Evolutionary conservation across 2,888 invertebrate species (phyloP).

Genomic region (Pollenia griseotomentosa): DNA sequence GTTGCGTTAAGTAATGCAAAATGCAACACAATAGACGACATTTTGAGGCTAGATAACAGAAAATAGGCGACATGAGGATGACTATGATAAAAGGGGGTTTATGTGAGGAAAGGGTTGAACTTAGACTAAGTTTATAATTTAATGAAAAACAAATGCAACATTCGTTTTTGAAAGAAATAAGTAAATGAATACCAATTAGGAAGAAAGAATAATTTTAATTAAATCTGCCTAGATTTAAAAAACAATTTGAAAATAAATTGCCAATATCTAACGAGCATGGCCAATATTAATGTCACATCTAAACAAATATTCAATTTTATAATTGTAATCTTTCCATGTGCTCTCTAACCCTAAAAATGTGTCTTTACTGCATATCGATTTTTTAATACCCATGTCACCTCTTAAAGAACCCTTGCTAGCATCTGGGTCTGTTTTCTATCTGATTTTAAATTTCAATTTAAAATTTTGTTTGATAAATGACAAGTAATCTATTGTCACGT

Average conservation of each 20-base stretch:
- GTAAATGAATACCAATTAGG: no score
- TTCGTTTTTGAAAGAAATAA: neutral
- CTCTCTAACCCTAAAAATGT: no score
- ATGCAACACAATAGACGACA: slow-evolving; percentile 42
- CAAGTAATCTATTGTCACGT: slow-evolving; percentile 55
- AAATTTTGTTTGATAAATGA: slow-evolving; percentile 22
- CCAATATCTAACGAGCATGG: no score
- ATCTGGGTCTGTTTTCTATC: neutral
- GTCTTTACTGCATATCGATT: no score
- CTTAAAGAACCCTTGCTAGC: neutral
- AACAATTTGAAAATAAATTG: no score
- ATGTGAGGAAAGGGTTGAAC: neutral
- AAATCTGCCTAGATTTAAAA: no score
- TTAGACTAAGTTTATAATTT: slow-evolving; percentile 16
- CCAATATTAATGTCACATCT: no score
- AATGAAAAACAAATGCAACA: neutral
- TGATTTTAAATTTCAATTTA: slow-evolving; percentile 45
- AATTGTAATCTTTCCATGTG: no score
- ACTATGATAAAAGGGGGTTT: neutral
- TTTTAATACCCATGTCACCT: no score
- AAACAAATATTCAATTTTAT: no score
- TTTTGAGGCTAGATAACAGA: slow-evolving; percentile 44
- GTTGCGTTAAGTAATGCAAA: slow-evolving; percentile 42
- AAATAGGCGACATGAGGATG: neutral
- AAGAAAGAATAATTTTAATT: no score